phyloP scores from a whole-genome alignment of 92 coral and sea anemone genomes.

The Palythoa grandiflora region DNA sequence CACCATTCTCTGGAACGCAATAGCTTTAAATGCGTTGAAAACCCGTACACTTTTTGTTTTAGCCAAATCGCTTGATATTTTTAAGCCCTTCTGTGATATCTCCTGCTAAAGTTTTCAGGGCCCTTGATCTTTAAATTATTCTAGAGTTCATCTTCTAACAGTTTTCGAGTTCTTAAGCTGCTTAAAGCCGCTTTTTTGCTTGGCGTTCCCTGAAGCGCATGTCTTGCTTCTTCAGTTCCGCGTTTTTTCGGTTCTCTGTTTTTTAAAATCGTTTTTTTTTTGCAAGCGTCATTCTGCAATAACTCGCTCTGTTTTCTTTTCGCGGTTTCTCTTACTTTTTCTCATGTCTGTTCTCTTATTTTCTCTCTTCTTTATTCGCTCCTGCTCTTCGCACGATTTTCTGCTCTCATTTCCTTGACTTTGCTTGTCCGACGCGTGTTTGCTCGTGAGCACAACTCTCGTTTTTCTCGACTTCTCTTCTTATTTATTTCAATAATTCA shows the following conservation, averaged over 20 bases:
- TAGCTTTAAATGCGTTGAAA: slow-evolving; percentile 7
- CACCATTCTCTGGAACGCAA: slow-evolving; percentile 43
- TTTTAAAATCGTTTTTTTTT: background rate
- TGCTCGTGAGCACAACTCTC: background rate
- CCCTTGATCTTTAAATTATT: background rate
- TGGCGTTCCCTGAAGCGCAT: background rate
- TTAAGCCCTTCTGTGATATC: background rate
- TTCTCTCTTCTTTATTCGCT: background rate
- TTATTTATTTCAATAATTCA: background rate
- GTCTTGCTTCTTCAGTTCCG: background rate
- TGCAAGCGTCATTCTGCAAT: background rate
- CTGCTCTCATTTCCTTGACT: slow-evolving; percentile 9
- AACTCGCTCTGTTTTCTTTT: background rate
- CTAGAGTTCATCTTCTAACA: background rate
- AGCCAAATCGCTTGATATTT: background rate
- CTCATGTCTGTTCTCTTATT: slow-evolving; percentile 16
- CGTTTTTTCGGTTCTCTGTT: background rate
- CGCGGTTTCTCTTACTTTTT: slow-evolving; percentile 15
- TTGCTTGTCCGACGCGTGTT: background rate
- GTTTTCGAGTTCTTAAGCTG: background rate
- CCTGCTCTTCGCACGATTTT: background rate
- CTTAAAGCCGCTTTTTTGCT: background rate
- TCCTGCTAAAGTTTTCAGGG: background rate
- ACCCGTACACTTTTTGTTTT: background rate
- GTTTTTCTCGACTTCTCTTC: slow-evolving; percentile 1